Base-by-base conservation (phyloP, 2,113 vertebrate species). In the Hippotragus niger region DNA sequence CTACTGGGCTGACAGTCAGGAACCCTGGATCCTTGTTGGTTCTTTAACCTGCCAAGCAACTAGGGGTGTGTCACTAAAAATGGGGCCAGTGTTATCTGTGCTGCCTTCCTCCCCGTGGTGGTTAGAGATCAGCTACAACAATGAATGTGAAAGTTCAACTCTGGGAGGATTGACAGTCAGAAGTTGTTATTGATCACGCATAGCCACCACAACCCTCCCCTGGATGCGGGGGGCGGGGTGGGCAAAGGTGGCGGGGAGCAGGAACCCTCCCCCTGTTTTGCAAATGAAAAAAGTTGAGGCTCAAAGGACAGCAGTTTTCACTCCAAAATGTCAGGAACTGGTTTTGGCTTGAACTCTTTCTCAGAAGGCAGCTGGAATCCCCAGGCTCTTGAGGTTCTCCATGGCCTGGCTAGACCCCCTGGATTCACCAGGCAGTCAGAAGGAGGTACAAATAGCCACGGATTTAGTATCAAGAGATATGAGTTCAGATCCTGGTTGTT, bases 101-200 rank as follows among this genome's bases (percentile, higher is more conserved):
- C 43, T 2, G 9, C 50, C 60, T 71, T 47, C 83, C 88, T 52
- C n/a, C 40, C 29, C 7, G 0, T 10, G 47, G 13, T 1, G 29
- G 74, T 50, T 17, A 17, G 81, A 58, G 9, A 55, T 7, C 5
- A 8, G 6, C 29, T 10, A 14, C 12, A 7, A 45, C 11, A 36
- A 25, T 7, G 12, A 29, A 45, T n/a, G 45, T 76, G 62, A 91
- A 93, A 94, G 83, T 53, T n/a, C 67, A 25, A 7, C 25, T 31
- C 43, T 6, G 62, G 0, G 50, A 53, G 11, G 43, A 23, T 0
- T 25, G 14, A 43, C 64, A 43, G 36, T 1, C 57, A 15, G 45
- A 14, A 11, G 1, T 16, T 13, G 8, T 52, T 43, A 29, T 0
- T 2, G 53, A 45, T 19, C n/a, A 23, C 0, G 4, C 15, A 17